Base-by-base conservation (phyloP, 1,140 invertebrate species). In the Phthorimaea operculella region DNA sequence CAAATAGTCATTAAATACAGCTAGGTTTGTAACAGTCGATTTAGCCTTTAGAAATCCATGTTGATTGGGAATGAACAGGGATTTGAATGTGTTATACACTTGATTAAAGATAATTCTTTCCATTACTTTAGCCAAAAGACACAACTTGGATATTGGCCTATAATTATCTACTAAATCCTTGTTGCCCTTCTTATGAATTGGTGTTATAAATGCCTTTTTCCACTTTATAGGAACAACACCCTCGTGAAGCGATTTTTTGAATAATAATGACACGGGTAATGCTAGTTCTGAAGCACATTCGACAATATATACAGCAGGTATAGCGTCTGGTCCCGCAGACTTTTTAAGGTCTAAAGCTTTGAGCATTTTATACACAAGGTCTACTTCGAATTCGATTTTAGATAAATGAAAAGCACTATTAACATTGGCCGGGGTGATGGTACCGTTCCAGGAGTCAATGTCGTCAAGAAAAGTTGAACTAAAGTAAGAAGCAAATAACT, bases 101-200 rank as follows among this genome's bases (percentile, higher is more conserved):
- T 50, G 48, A 18, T 50, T 17, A 28, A 10, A 28, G 6, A 50
- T n/a, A 28, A 50, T 10, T 21, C 16, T 17, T 28, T 50, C 48
- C 6, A 50, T 7, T 7, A 50, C 16, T 50, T 50, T 50, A 4
- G 48, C 15, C 6, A 50, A 16, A 6, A 50, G 15, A 7, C n/a
- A n/a, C n/a, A n/a, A n/a, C n/a, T n/a, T n/a, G n/a, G n/a, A n/a
- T n/a, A n/a, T n/a, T n/a, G n/a, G n/a, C n/a, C n/a, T n/a, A n/a
- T n/a, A n/a, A n/a, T n/a, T n/a, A n/a, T n/a, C n/a, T n/a, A n/a
- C n/a, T n/a, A n/a, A n/a, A n/a, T n/a, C n/a, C n/a, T n/a, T n/a
- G n/a, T n/a, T n/a, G n/a, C n/a, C n/a, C n/a, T 50, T 50, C 14
- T 50, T 50, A 17, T 50, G 48, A 7, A 50, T 21, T 7, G 48